Conservation (phyloP, 2,888 invertebrate genomes). For the Apodemia hepburni region DNA sequence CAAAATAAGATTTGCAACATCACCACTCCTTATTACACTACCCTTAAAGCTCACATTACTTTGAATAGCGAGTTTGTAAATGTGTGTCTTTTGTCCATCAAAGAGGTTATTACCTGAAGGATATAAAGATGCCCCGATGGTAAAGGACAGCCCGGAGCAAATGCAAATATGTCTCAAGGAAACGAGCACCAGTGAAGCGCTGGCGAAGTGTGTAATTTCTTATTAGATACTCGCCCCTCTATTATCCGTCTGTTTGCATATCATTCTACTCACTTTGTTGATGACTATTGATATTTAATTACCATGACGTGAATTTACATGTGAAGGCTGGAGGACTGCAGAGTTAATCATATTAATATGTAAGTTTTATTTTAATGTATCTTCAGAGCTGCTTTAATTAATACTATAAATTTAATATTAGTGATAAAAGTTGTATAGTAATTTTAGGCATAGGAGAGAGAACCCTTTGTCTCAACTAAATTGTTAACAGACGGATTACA, state of each 20-base stretch:
- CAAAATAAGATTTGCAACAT: slow-evolving; percentile 34
- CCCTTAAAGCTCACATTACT: slow-evolving; percentile 34
- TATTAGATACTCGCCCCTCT: slow-evolving; percentile 6
- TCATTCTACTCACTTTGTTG: slow-evolving; percentile 8
- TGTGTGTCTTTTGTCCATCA: slow-evolving; percentile 54
- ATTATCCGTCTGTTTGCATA: slow-evolving; percentile 14
- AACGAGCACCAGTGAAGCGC: slow-evolving; percentile 31
- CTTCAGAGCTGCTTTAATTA: too few species aligned
- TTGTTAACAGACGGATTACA: too few species aligned
- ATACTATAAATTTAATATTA: too few species aligned
- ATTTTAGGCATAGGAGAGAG: too few species aligned
- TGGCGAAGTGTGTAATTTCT: slow-evolving; percentile 17
- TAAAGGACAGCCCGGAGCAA: slow-evolving; percentile 50
- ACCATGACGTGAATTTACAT: slow-evolving; percentile 4
- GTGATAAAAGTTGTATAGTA: too few species aligned
- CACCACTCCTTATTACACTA: slow-evolving; percentile 26
- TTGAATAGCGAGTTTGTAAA: slow-evolving; percentile 3
- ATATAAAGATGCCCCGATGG: slow-evolving; percentile 53
- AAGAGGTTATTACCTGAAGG: slow-evolving; percentile 78
- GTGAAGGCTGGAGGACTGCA: neutral
- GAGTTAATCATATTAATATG: neutral
- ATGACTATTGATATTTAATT: slow-evolving; percentile 6
- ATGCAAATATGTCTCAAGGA: slow-evolving; percentile 65
- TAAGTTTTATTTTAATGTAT: too few species aligned
- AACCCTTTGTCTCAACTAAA: too few species aligned